These are phyloP conservation scores for Lithodes maja DNA, from an alignment of 2,888 invertebrate species.

Conservation along the genomic window DNA sequence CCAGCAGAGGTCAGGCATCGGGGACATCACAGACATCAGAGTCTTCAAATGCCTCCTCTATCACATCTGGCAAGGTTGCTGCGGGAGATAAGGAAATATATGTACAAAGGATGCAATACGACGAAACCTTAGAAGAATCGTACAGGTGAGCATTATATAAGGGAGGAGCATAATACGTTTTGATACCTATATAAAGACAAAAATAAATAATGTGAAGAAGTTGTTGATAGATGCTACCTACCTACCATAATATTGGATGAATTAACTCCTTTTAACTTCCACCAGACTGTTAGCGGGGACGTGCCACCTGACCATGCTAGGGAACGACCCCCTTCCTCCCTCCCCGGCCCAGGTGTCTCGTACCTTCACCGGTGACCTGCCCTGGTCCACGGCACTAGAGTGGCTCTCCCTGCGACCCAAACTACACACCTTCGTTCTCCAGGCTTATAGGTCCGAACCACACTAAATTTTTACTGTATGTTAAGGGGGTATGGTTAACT, in stretches of 20 bases:
- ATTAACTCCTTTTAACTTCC: not conserved
- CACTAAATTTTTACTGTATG: no score
- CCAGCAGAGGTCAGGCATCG: not conserved
- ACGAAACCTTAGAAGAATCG: conserved; percentile 66
- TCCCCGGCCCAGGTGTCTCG: conserved; percentile 60
- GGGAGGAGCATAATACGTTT: not conserved
- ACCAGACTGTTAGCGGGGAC: conserved; percentile 45
- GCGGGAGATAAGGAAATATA: conserved; percentile 32
- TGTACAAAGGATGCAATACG: conserved; percentile 57
- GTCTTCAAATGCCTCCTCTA: not conserved
- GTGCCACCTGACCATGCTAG: conserved; percentile 57
- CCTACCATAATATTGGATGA: not conserved
- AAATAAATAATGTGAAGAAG: not conserved
- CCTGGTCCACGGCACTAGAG: conserved; percentile 46
- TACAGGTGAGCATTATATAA: conserved; percentile 53
- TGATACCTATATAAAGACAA: not conserved
- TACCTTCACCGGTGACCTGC: conserved; percentile 55
- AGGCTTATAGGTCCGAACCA: conserved; percentile 59
- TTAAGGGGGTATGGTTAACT: no score
- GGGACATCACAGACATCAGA: conserved; percentile 9
- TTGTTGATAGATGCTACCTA: not conserved
- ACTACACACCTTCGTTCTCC: conserved; percentile 44
- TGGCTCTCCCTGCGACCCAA: conserved; percentile 50
- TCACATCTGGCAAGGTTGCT: not conserved
- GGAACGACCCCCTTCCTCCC: conserved; percentile 40